Evolutionary conservation across 2,888 invertebrate species (phyloP).

Genomic region (Pandemis cinnamomeana): DNA sequence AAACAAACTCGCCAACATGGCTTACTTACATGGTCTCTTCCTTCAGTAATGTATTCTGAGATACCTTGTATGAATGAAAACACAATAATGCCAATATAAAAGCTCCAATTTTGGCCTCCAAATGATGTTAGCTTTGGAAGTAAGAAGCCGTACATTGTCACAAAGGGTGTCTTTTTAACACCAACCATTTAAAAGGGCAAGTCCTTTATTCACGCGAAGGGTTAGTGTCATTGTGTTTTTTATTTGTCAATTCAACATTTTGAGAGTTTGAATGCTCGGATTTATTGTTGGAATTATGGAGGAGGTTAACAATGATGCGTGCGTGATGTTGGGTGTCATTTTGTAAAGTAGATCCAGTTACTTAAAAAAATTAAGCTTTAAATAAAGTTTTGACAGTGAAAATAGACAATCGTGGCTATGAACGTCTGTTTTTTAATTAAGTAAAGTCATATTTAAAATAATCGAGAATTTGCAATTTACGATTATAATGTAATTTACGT

Average conservation of each 20-base stretch:
- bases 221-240: constrained; percentile 56
- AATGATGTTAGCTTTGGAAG: constrained; percentile 72
- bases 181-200: constrained; percentile 71
- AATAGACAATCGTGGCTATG: not conserved
- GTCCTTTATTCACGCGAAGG: constrained; percentile 63
- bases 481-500: too few relatives aligned
- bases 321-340: constrained; percentile 23
- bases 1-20: too few relatives aligned
- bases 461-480: too few relatives aligned
- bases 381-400: not conserved
- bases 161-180: constrained; percentile 81
- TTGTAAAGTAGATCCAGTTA: constrained; percentile 29
- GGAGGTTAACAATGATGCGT: constrained; percentile 27
- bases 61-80: constrained; percentile 1
- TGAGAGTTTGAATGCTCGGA: constrained; percentile 36
- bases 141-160: constrained; percentile 77
- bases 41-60: not conserved
- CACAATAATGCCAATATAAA: constrained; percentile 62
- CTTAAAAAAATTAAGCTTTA: not conserved
- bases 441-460: too few relatives aligned
- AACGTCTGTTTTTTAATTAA: too few relatives aligned
- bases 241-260: constrained; percentile 44
- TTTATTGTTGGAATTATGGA: constrained; percentile 37
- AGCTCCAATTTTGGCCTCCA: constrained; percentile 72
- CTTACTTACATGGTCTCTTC: too few relatives aligned